Evolutionary conservation across 2,888 invertebrate genomes (phyloP).

Genomic region (Sialis lutaria): DNA sequence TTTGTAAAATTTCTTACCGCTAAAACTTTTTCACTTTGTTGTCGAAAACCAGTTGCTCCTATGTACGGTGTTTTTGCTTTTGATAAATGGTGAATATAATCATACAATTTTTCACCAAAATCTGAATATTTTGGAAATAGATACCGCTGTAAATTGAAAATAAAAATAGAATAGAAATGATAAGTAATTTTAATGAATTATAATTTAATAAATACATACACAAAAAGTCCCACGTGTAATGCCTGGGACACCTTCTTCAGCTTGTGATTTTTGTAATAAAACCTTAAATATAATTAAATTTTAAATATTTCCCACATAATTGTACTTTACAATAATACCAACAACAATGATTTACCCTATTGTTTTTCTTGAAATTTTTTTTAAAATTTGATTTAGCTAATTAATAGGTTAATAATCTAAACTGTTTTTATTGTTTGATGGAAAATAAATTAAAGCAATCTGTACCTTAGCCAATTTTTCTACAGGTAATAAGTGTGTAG

Average conservation of each 20-base stretch:
- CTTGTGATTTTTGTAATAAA: conserved; percentile 46
- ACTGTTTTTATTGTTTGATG: background rate
- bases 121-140: conserved; percentile 64
- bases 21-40: conserved; percentile 51
- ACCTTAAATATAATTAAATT: conserved; percentile 29
- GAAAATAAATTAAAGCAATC: background rate
- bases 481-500: conserved; percentile 48
- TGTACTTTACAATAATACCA: too few species aligned
- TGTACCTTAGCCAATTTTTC: conserved; percentile 58
- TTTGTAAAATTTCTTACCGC: conserved; percentile 19
- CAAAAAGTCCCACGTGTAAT: conserved; percentile 48
- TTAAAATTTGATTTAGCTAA: background rate
- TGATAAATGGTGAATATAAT: conserved; percentile 38
- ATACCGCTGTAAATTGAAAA: conserved; percentile 36
- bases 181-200: conserved; percentile 5
- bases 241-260: conserved; percentile 52
- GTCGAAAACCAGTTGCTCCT: conserved; percentile 44
- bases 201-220: conserved; percentile 24
- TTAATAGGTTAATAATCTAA: background rate
- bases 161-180: conserved; percentile 2
- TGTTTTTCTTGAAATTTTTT: too few species aligned
- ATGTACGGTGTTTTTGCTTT: conserved; percentile 44
- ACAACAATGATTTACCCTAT: too few species aligned
- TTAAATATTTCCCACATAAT: too few species aligned
- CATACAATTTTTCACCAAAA: conserved; percentile 49